Evolutionary conservation across 1,140 invertebrate species (phyloP), one percentile per base, ranked within the genome.

Genomic region (Bombus vancouverensis): DNA sequence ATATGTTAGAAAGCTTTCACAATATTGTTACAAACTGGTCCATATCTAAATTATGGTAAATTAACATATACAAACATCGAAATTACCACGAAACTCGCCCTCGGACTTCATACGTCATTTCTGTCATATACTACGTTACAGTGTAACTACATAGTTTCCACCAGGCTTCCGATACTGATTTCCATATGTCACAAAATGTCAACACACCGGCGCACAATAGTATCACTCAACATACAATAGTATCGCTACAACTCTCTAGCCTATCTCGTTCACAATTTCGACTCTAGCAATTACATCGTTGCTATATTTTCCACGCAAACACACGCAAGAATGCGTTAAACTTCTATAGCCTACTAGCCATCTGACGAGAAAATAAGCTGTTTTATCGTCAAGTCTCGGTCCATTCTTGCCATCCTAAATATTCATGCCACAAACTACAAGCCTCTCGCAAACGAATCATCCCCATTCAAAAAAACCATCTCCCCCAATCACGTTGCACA

Each of bases 171-270:
- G 44, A 75, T 32, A 28, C 10, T 37, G 32, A 57, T 75, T 44
- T 57, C 44, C 74, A 57, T 34, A 75, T 37, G 44, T 72, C 70
- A 15, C 13, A 39, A 42, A 75, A 34, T 28, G 74, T 75, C 74
- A 75, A 57, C 73, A 28, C 34, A 34, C n/a, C 28, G 28, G 28
- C 32, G 44, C 47, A 44, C 74, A 75, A 37, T 44, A 37, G 2
- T 28, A 72, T n/a, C 13, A 32, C 32, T 32, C 32, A 32, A 32
- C 32, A 32, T 32, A 32, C 32, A 32, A 32, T 32, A 32, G 32
- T 32, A 32, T 12, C 32, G 65, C 32, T 66, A 5, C 59, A 73
- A 47, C 2, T 47, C 42, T 4, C 28, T 25, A 1, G 3, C 5
- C 15, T 53, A 25, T 22, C 32, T 37, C 32, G 22, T 37, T 37